These are phyloP conservation scores for Alectoris magna DNA, from an alignment of 2,797 vertebrate species.

Conservation along the genomic window DNA sequence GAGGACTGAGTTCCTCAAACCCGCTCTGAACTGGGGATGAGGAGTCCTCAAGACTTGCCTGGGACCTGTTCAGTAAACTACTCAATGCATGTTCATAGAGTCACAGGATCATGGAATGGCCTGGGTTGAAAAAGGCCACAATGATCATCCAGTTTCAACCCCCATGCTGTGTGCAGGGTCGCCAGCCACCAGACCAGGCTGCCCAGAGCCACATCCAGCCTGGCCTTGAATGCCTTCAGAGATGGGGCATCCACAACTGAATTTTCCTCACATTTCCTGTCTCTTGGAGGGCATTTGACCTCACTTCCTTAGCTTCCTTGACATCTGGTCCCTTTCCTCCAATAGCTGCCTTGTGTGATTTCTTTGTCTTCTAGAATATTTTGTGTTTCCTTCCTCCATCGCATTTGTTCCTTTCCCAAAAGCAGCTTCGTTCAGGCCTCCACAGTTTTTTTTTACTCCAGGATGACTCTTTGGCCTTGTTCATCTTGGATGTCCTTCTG, in stretches of 20 bases:
- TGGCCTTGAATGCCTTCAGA: no score
- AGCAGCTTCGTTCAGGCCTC: not conserved
- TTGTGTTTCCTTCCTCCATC: not conserved
- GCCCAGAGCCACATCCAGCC: no score
- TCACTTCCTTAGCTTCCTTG: not conserved
- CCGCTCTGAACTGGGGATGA: fast-evolving
- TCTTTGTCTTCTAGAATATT: not conserved
- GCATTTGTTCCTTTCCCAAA: not conserved
- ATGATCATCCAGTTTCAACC: no score
- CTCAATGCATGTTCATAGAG: not conserved
- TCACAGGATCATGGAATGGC: no score
- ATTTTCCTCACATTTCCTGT: not conserved
- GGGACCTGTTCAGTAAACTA: fast-evolving
- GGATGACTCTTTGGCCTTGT: not conserved
- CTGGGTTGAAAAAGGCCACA: no score
- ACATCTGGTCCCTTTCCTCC: not conserved
- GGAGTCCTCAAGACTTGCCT: not conserved
- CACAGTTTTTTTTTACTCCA: not conserved
- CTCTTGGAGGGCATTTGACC: fast-evolving
- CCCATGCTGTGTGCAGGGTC: no score
- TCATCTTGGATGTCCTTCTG: not conserved
- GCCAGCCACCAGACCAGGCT: no score
- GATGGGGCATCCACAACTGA: not conserved
- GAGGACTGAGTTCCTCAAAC: not conserved
- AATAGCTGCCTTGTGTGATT: not conserved